These are phyloP conservation scores for Hofmannophila pseudospretella DNA, from an alignment of 2,888 invertebrate species.

Conservation along the genomic window DNA sequence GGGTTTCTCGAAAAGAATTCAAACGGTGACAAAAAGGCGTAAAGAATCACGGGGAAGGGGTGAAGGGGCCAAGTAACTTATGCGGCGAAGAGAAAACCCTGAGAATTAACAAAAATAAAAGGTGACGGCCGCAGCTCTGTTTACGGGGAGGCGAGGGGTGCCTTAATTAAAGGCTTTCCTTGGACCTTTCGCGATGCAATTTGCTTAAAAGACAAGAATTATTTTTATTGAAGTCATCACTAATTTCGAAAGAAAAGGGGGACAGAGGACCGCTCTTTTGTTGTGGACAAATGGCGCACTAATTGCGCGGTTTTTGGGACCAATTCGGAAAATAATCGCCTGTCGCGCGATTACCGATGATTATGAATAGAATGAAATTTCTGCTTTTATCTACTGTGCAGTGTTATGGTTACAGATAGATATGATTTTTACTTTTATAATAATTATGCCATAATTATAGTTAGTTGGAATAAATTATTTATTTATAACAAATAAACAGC, in stretches of 20 bases:
- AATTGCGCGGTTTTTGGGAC: slow-evolving; percentile 67
- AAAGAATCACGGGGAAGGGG: slow-evolving; percentile 62
- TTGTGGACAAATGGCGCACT: slow-evolving; percentile 68
- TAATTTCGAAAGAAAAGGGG: slow-evolving; percentile 67
- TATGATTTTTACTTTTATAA: background rate
- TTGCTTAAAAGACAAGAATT: slow-evolving; percentile 78
- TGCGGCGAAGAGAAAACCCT: slow-evolving; percentile 73
- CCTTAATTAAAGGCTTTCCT: slow-evolving; percentile 77
- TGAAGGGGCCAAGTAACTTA: slow-evolving; percentile 72
- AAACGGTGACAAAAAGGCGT: slow-evolving; percentile 77
- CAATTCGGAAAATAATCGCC: slow-evolving; percentile 47
- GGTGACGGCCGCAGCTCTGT: slow-evolving; percentile 71
- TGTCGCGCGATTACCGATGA: slow-evolving; percentile 38
- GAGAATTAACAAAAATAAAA: slow-evolving; percentile 78
- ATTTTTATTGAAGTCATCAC: slow-evolving; percentile 79
- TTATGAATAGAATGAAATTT: slow-evolving; percentile 25
- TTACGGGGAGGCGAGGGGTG: slow-evolving; percentile 67
- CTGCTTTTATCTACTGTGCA: no score
- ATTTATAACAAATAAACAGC: no score
- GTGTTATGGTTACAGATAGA: background rate
- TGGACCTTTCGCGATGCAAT: slow-evolving; percentile 77
- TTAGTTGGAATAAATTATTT: no score
- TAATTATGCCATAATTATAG: no score
- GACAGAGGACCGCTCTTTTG: slow-evolving; percentile 50
- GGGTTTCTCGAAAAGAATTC: slow-evolving; percentile 75